phyloP scores from a whole-genome alignment of 1,140 invertebrate species.

The Caenorhabditis tropicalis region DNA sequence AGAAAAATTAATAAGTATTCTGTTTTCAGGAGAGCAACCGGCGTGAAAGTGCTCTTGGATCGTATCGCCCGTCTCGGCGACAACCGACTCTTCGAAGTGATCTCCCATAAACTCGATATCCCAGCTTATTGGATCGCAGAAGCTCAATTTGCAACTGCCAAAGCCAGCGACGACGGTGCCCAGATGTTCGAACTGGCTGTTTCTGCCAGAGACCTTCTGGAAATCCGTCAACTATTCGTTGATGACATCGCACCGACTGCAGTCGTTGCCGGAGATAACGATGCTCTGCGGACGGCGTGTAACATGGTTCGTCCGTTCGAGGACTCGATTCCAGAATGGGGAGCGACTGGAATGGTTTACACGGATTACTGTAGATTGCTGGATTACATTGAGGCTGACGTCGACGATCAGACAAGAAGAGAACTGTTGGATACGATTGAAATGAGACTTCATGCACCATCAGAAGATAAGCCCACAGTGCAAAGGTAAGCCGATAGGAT shows the following conservation, averaged over 20 bases:
- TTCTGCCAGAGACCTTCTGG: background rate
- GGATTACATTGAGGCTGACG: background rate
- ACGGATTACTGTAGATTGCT: conserved; percentile 25
- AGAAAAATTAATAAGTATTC: too few species aligned
- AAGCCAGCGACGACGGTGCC: background rate
- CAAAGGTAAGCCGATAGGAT: too few species aligned
- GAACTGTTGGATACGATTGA: background rate
- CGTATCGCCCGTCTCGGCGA: background rate
- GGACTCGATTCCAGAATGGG: conserved; percentile 16
- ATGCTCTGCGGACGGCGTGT: background rate
- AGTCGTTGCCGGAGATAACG: conserved; percentile 17
- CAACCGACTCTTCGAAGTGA: background rate
- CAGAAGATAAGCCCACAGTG: background rate
- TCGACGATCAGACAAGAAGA: background rate
- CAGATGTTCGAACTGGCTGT: conserved; percentile 13
- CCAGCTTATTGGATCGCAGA: conserved; percentile 23
- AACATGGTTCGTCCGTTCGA: background rate
- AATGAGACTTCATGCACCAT: background rate
- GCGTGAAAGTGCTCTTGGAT: background rate
- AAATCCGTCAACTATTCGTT: background rate
- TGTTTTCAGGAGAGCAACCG: conserved; percentile 14
- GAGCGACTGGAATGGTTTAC: conserved; percentile 31
- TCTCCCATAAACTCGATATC: background rate
- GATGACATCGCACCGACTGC: conserved; percentile 43
- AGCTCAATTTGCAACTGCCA: conserved; percentile 13